phyloP scores from a whole-genome alignment of 2,113 vertebrate species.

The Ammodytes marinus region DNA sequence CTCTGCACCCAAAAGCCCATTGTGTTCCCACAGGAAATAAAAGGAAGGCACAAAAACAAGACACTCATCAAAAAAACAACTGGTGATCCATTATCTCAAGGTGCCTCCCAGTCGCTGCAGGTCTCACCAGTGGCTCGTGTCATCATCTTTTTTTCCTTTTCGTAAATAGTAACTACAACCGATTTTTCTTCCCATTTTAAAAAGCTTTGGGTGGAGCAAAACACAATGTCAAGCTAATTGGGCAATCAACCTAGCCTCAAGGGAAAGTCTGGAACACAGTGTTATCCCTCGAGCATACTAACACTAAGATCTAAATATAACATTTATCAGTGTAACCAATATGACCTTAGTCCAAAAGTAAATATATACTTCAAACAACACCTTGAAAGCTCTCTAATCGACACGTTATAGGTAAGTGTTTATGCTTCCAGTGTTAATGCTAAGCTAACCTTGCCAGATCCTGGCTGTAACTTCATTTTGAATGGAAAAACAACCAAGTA shows the following conservation, averaged over 20 bases:
- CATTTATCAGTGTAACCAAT: not conserved
- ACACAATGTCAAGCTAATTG: not conserved
- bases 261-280: not conserved
- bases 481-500: not conserved
- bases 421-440: not conserved
- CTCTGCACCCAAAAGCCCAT: constrained; percentile 21
- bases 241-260: not conserved
- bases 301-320: not conserved
- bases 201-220: not conserved
- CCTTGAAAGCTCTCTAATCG: not conserved
- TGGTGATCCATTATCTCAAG: constrained; percentile 57
- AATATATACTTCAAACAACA: not conserved
- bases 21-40: constrained; percentile 34
- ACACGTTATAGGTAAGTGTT: not conserved
- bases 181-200: not conserved
- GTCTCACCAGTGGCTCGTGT: constrained; percentile 16
- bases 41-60: constrained; percentile 61
- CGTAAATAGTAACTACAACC: not conserved
- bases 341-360: not conserved
- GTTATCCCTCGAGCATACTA: not conserved
- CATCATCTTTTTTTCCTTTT: not conserved
- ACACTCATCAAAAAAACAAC: constrained; percentile 34
- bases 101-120: not conserved
- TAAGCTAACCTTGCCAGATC: not conserved
- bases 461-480: not conserved